Evolutionary conservation across 2,888 invertebrate genomes (phyloP).

Genomic region (Vesta saturnalis): DNA sequence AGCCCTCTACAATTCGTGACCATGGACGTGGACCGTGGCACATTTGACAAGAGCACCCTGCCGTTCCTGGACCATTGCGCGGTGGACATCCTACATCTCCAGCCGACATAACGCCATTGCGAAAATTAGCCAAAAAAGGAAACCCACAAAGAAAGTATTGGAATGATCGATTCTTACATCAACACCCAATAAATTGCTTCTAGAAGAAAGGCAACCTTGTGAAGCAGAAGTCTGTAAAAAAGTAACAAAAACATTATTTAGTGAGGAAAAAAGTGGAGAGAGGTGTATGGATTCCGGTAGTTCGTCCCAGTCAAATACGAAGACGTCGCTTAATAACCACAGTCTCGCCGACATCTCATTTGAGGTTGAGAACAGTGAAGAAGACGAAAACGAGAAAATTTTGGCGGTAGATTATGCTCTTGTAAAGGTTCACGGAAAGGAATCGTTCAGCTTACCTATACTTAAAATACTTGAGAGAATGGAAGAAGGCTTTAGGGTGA

Average conservation of each 20-base stretch:
- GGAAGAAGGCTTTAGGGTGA: background rate
- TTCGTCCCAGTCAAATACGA: background rate
- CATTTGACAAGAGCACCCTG: too few relatives aligned
- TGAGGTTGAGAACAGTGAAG: background rate
- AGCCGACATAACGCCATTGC: too few relatives aligned
- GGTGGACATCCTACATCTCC: too few relatives aligned
- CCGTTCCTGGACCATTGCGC: too few relatives aligned
- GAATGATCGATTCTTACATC: background rate
- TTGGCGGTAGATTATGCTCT: background rate
- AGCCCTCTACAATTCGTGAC: too few relatives aligned
- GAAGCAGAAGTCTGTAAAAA: constrained; percentile 1
- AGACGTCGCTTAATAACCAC: background rate
- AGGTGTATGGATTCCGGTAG: background rate
- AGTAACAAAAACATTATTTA: background rate
- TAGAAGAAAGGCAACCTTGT: background rate
- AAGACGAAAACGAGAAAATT: background rate
- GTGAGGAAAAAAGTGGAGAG: background rate
- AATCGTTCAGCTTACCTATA: too few relatives aligned
- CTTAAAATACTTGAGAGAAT: background rate
- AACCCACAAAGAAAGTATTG: too few relatives aligned
- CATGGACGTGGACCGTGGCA: too few relatives aligned
- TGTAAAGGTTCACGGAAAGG: background rate
- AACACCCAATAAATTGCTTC: background rate
- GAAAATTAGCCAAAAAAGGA: too few relatives aligned
- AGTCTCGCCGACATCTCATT: background rate